Evolutionary conservation across 2,797 vertebrate species (phyloP), one percentile per base, ranked within the genome.

Genomic region (Potorous gilbertii): DNA sequence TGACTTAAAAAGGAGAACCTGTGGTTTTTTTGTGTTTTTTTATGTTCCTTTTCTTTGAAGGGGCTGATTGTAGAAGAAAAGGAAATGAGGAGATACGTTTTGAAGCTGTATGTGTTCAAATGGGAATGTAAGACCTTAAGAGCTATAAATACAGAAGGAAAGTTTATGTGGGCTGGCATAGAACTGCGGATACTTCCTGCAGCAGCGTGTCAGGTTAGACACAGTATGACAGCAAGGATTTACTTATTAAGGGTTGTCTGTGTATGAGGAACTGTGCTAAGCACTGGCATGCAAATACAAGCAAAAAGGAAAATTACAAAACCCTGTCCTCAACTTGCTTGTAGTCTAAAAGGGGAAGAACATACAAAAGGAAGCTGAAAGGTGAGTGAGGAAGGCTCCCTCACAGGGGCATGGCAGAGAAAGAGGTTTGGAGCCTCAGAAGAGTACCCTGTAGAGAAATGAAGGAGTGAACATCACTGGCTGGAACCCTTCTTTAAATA

Each of bases 111-210:
- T 27, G 24, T 5, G 0, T 90, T 34, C 59, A 31, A 0, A 2
- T 57, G n/a, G 21, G 59, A 31, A n/a, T n/a, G n/a, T n/a, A n/a
- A n/a, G n/a, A n/a, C n/a, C n/a, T n/a, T n/a, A 50, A 52, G 31
- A 27, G 89, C 55, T 94, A 9, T 31, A 89, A 93, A 55, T 91
- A 90, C 27, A 3, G 74, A 96, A 93, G 62, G 62, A 34, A n/a
- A 66, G 16, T 66, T 66, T 13, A 1, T 34, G 95, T 94, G 66
- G 92, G 90, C 24, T 54, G 96, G 92, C 54, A 91, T 90, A 89
- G 59, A 81, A 91, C 62, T 4, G n/a, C 81, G 95, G 94, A 66
- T 55, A 0, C 34, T 10, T 66, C 62, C 34, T n/a, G 34, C 34
- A n/a, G 34, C 34, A n/a, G 14, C 14, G 18, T n/a, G 34, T 66